Conservation (phyloP, 2,113 vertebrate species). For the Heterocephalus glaber region DNA sequence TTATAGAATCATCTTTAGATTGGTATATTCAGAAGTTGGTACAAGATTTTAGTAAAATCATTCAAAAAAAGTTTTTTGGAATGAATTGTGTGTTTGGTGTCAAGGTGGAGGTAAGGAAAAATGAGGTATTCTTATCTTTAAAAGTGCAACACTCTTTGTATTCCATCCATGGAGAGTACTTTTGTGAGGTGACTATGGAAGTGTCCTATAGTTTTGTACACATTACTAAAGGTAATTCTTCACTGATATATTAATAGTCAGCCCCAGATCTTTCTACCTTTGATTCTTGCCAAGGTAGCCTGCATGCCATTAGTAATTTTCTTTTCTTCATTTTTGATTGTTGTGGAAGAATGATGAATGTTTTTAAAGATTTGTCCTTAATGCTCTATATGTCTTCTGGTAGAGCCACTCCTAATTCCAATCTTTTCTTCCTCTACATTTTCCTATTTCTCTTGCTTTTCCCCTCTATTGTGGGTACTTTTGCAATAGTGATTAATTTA, state of each 20-base stretch:
- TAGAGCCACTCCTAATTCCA: neutral
- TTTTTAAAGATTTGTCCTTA: neutral
- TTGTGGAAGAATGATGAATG: neutral
- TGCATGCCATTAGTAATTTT: neutral
- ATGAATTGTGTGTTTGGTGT: neutral
- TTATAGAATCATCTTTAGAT: neutral
- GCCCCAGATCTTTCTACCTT: neutral
- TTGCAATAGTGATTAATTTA: neutral
- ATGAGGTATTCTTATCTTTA: neutral
- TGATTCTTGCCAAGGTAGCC: neutral
- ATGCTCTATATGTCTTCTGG: neutral
- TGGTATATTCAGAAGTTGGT: neutral
- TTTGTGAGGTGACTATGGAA: neutral
- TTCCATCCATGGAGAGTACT: neutral
- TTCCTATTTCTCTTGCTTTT: neutral
- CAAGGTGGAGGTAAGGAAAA: neutral
- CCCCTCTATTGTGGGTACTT: neutral
- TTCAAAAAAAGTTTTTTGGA: neutral
- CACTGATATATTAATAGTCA: neutral
- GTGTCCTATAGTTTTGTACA: neutral
- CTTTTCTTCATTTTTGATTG: neutral
- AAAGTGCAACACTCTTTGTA: neutral
- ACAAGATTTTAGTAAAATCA: neutral
- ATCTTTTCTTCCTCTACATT: neutral
- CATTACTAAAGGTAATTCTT: neutral